Evolutionary conservation across 2,888 invertebrate species (phyloP).

Genomic region (Himalopsyche tibetana): DNA sequence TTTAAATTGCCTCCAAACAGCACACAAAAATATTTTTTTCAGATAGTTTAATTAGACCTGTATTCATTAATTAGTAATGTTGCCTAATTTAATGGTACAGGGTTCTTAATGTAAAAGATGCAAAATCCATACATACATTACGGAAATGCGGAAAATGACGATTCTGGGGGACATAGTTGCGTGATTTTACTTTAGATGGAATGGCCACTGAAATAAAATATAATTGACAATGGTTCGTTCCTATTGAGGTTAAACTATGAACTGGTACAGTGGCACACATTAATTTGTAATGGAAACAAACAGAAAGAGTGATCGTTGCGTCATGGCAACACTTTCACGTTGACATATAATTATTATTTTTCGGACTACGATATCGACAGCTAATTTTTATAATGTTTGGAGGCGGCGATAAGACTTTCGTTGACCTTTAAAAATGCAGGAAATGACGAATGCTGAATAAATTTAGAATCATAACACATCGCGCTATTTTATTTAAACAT

Average conservation of each 20-base stretch:
- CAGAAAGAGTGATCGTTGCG: background rate
- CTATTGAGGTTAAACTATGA: conserved; percentile 15
- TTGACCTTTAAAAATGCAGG: conserved; percentile 27
- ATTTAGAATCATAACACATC: no score
- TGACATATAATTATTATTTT: conserved; percentile 9
- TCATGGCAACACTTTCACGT: conserved; percentile 10
- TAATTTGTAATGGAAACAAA: conserved; percentile 15
- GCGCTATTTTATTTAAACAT: no score
- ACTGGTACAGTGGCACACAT: conserved; percentile 27
- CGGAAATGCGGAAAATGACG: no score
- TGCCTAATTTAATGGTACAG: no score
- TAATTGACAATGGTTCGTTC: background rate
- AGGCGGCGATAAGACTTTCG: conserved; percentile 32
- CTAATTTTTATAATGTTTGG: background rate
- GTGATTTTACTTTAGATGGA: no score
- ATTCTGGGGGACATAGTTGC: no score
- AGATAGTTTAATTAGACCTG: no score
- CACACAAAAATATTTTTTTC: no score
- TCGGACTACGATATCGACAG: background rate
- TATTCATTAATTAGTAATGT: no score
- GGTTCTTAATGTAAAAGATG: no score
- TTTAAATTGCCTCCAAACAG: no score
- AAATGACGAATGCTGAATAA: background rate
- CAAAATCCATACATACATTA: no score
- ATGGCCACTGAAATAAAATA: background rate